A percentile compares a stretch with the other conserved stretches of the same genome.
Conservation (phyloP, 2,113 vertebrate genomes). For the Piaya cayana region DNA sequence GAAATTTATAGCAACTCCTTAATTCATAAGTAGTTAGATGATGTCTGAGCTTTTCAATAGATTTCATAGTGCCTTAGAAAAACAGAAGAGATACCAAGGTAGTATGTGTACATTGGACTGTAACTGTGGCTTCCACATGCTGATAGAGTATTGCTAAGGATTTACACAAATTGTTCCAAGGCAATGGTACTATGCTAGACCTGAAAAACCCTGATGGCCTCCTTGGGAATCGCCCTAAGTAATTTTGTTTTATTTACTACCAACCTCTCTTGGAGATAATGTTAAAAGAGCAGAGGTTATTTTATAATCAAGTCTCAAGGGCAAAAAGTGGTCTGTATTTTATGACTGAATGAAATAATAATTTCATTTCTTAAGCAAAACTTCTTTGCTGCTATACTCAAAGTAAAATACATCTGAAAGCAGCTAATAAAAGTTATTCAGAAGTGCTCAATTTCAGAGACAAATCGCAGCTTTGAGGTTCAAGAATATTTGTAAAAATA, state of each 20-base stretch:
- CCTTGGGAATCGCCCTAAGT: background rate
- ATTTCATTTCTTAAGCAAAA: background rate
- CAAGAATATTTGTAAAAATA: background rate
- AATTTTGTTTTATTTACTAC: background rate
- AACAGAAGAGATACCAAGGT: background rate
- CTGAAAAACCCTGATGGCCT: background rate
- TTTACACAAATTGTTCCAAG: background rate
- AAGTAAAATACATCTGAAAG: background rate
- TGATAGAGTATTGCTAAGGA: background rate
- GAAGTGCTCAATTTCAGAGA: background rate
- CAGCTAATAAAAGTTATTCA: background rate
- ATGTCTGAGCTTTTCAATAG: background rate
- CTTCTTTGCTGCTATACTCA: background rate
- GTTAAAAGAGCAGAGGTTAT: background rate
- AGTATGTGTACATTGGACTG: fast-evolving
- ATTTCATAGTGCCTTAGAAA: background rate
- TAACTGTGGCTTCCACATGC: background rate
- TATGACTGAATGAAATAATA: background rate
- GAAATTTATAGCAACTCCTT: background rate
- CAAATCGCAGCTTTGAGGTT: background rate
- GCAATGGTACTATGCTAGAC: background rate
- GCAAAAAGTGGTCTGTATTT: background rate
- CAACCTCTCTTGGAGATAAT: background rate
- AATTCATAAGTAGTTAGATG: background rate
- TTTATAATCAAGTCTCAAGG: background rate